Evolutionary conservation across 2,888 invertebrate genomes (phyloP).

Genomic region (Campoletis raptor): DNA sequence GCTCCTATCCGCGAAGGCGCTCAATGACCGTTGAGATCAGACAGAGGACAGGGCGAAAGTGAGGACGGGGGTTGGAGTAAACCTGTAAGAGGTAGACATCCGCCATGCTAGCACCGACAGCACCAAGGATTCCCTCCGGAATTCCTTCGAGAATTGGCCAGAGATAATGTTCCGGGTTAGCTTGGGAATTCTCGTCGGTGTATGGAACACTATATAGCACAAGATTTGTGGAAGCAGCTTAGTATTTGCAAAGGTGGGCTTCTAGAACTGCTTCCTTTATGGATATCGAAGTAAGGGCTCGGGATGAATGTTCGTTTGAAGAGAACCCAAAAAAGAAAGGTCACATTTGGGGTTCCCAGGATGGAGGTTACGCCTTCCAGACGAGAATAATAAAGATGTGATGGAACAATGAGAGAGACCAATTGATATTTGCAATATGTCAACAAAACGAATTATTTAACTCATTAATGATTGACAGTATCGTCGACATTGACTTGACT

Average conservation of each 20-base stretch:
- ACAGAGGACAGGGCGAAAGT: constrained; percentile 35
- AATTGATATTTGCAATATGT: constrained; percentile 5
- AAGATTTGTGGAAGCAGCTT: constrained; percentile 20
- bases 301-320: constrained; percentile 51
- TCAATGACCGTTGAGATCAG: constrained; percentile 57
- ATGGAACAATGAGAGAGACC: constrained; percentile 20
- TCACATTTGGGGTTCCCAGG: constrained; percentile 32
- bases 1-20: constrained; percentile 41
- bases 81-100: constrained; percentile 46
- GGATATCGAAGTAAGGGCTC: constrained; percentile 55
- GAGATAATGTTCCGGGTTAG: constrained; percentile 58
- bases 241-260: constrained; percentile 39
- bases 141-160: constrained; percentile 63
- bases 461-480: not conserved
- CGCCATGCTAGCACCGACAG: constrained; percentile 36
- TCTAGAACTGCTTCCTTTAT: constrained; percentile 23
- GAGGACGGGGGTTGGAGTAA: constrained; percentile 34
- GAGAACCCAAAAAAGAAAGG: constrained; percentile 38
- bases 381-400: not conserved
- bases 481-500: not conserved
- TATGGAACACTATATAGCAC: constrained; percentile 25
- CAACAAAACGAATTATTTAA: not conserved
- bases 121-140: constrained; percentile 54
- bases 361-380: not conserved
- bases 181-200: constrained; percentile 45